phyloP scores from a whole-genome alignment of 2,888 invertebrate species.

The Lampropteryx suffumata region DNA sequence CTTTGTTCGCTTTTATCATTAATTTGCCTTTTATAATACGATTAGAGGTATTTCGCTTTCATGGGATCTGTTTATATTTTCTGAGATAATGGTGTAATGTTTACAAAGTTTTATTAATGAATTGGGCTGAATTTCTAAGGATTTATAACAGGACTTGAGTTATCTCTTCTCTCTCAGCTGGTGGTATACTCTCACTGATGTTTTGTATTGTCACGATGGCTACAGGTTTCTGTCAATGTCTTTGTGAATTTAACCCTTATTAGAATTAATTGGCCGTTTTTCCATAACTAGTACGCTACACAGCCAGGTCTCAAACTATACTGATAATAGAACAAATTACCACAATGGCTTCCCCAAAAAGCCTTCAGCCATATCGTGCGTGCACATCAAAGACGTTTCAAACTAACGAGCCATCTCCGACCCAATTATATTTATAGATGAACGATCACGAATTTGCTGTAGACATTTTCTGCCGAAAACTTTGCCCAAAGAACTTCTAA shows the following conservation, averaged over 20 bases:
- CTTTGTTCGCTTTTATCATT: slow-evolving; percentile 48
- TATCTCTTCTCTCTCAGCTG: not conserved
- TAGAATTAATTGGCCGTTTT: no score
- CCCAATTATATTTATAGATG: slow-evolving; percentile 76
- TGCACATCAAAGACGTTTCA: slow-evolving; percentile 55
- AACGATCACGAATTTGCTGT: slow-evolving; percentile 50
- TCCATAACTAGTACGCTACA: no score
- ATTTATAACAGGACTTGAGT: slow-evolving; percentile 3
- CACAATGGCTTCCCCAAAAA: slow-evolving; percentile 6
- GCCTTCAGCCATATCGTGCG: slow-evolving; percentile 26
- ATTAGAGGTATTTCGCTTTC: slow-evolving; percentile 44
- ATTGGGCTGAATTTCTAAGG: slow-evolving; percentile 4
- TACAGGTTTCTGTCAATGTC: no score
- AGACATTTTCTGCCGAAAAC: slow-evolving; percentile 33
- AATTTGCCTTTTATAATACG: slow-evolving; percentile 55
- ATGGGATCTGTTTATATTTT: slow-evolving; percentile 47
- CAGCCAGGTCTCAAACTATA: not conserved
- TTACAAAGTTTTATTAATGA: slow-evolving; percentile 5
- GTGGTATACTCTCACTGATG: no score
- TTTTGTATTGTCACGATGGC: no score
- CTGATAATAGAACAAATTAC: slow-evolving; percentile 14
- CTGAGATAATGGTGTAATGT: slow-evolving; percentile 15
- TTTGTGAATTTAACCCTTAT: no score
- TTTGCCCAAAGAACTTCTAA: not conserved
- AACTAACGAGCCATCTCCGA: slow-evolving; percentile 56